Evolutionary conservation across 2,888 invertebrate species (phyloP).

Genomic region (Phragmatobia fuliginosa): DNA sequence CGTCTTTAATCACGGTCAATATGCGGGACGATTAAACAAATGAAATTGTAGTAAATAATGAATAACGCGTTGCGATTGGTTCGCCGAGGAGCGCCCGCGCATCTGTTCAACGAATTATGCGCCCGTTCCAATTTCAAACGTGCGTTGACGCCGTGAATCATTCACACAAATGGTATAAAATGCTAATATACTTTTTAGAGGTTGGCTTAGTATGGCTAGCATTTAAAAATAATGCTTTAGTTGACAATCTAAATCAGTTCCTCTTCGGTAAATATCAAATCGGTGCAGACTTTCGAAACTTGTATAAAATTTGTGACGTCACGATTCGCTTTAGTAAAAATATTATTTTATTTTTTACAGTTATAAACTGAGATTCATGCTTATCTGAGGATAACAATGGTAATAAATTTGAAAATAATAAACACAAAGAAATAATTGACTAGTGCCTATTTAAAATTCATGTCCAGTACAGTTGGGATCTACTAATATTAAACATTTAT

Average conservation of each 20-base stretch:
- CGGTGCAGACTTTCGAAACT: no score
- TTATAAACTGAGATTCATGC: no score
- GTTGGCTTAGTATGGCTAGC: neutral
- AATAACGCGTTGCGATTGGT: slow-evolving; percentile 56
- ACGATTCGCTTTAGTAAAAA: no score
- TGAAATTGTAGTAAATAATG: slow-evolving; percentile 66
- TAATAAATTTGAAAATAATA: no score
- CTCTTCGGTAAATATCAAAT: no score
- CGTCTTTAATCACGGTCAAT: slow-evolving; percentile 48
- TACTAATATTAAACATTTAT: no score
- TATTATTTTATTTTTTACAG: no score
- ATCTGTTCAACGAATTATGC: slow-evolving; percentile 80
- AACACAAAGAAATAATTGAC: no score
- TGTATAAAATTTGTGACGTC: no score
- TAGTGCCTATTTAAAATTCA: no score
- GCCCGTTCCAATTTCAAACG: slow-evolving; percentile 61
- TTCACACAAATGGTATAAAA: slow-evolving; percentile 46
- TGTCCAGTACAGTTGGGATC: no score
- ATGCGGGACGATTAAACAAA: slow-evolving; percentile 63
- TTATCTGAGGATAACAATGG: no score
- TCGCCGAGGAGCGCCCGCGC: slow-evolving; percentile 63
- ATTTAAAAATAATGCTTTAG: neutral
- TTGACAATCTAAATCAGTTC: neutral
- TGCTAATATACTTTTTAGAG: slow-evolving; percentile 38
- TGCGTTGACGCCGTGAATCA: slow-evolving; percentile 57